Evolutionary conservation across 2,113 vertebrate genomes (phyloP), one percentile per base, ranked within the genome.

Genomic region (Ictalurus furcatus): DNA sequence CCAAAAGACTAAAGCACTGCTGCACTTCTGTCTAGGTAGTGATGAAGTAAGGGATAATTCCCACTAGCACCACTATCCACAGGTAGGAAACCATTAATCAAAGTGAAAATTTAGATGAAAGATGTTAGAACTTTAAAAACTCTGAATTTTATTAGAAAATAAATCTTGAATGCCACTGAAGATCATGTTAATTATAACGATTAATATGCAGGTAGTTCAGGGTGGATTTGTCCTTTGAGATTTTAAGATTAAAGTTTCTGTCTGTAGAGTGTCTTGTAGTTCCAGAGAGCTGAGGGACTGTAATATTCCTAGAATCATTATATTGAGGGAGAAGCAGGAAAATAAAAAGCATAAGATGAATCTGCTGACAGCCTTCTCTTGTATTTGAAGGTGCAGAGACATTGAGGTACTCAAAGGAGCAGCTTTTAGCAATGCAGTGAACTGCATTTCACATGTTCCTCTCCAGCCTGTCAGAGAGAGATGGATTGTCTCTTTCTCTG

Each of bases 321-420:
- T 25, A 79, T 56, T 59, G 61, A 59, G 7, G 48, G 48, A 56
- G 58, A 40, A 78, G 69, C 40, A 79, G 61, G 48, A 85, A 81
- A 67, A 87, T 79, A 65, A 78, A 25, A 85, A 85, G 67, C 25
- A 74, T 30, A 21, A 84, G 86, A 85, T 67, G 44, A 78, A 88
- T 87, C 23, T 67, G 48, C 69, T 90, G 89, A 90, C 73, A 85
- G n/a, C 67, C 63, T 80, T 67, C 34, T 59, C 71, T 52, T 76
- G 30, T n/a, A 48, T 88, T 85, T 88, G 82, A 61, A 74, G 89
- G 71, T 40, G 40, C 76, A 44, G 73, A 90, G 59, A 37, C 65
- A 40, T 28, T 48, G 34, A 44, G 25, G 83, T 74, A 28, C 19
- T 54, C 28, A 71, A 11, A 88, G 71, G 28, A 90, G 30, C 59